Percentiles rank a stretch among this genome's conserved stretches.
Conservation (phyloP, 2,888 invertebrate species). For the Plagodis dolabraria region DNA sequence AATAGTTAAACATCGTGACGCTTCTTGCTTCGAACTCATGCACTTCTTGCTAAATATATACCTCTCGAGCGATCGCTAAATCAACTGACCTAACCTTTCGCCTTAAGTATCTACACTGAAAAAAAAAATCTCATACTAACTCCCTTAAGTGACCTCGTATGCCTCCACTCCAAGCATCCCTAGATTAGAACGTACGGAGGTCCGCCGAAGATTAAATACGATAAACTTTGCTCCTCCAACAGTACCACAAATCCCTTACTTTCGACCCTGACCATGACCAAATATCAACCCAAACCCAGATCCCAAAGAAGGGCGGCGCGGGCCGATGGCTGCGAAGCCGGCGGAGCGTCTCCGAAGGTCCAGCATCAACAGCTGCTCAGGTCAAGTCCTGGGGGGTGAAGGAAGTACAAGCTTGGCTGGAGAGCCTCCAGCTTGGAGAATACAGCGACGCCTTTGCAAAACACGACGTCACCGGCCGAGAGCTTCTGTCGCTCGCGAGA, state of each 20-base stretch:
- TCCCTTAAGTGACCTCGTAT: neutral
- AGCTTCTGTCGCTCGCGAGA: slow-evolving; percentile 93
- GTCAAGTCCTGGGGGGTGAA: slow-evolving; percentile 91
- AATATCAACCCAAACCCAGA: slow-evolving; percentile 54
- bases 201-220: slow-evolving; percentile 15
- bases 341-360: slow-evolving; percentile 70
- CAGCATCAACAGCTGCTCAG: slow-evolving; percentile 56
- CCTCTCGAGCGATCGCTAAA: no score
- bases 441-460: slow-evolving; percentile 95
- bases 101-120: no score
- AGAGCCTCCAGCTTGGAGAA: slow-evolving; percentile 93
- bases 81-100: no score
- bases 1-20: no score
- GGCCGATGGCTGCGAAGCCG: slow-evolving; percentile 73
- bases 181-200: neutral
- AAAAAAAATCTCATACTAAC: no score
- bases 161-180: slow-evolving; percentile 1
- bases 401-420: slow-evolving; percentile 96
- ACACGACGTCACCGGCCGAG: slow-evolving; percentile 96
- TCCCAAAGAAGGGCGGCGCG: slow-evolving; percentile 68
- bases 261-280: slow-evolving; percentile 44
- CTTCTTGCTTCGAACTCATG: no score
- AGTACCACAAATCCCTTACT: slow-evolving; percentile 49
- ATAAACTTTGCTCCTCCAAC: slow-evolving; percentile 30
- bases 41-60: no score